Evolutionary conservation across 2,113 vertebrate genomes (phyloP), one percentile per base, ranked within the genome.

Genomic region (Grammomys surdaster): DNA sequence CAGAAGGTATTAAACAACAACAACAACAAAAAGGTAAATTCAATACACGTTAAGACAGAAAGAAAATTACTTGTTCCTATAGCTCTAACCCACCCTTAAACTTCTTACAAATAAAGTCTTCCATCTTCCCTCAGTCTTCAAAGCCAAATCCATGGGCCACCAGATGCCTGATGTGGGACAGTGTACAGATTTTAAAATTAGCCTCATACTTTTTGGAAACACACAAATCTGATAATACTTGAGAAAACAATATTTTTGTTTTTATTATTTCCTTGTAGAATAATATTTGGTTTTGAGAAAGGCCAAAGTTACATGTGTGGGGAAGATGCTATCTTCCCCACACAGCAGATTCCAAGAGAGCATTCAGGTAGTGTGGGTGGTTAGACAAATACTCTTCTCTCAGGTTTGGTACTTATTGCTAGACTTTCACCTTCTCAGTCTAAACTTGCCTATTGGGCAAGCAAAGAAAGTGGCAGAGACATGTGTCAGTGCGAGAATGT

Each of bases 401-500:
- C n/a, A 33, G 84, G 69, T 97, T 96, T 1, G 95, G 90, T 96
- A 96, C 96, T 97, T 98, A 97, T 89, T 91, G 16, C 82, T 46
- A 94, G 95, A 96, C 97, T 98, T 96, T 97, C 94, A 75, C 93
- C 67, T 76, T 95, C 28, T 97, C 36, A 73, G 98, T 98, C 96
- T 97, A 96, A 98, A 98, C 98, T 94, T 84, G 98, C 88, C 95
- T 93, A 67, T 1, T 82, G 33, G 0, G 5, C 67, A 95, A 97
- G 98, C 90, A 94, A 24, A 97, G 76, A 89, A 95, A 94, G 94
- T 97, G 70, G 56, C 72, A 51, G n/a, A 89, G 93, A 90, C 89
- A 46, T 96, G 84, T 73, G 86, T 48, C 67, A 88, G 92, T 33
- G 97, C 88, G 90, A 90, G 69, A 26, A 73, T 10, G 36, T 33